Percentiles rank a stretch among this genome's conserved stretches.
Evolutionary conservation across 1,140 invertebrate genomes (phyloP).

Genomic region (Achroia grisella): DNA sequence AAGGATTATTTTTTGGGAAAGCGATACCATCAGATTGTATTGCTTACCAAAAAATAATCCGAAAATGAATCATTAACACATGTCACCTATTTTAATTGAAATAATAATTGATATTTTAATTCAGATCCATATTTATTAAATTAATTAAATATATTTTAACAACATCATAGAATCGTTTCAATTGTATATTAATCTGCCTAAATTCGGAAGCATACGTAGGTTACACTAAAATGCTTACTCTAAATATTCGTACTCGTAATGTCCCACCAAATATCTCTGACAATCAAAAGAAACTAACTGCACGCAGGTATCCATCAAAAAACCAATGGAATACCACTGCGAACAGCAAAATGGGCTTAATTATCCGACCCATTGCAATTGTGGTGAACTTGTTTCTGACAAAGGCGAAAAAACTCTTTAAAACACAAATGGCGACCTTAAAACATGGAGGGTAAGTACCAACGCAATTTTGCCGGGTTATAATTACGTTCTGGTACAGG

Average conservation of each 20-base stretch:
- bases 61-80: too few relatives aligned
- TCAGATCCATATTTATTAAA: too few relatives aligned
- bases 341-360: conserved; percentile 38
- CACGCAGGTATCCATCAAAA: conserved; percentile 18
- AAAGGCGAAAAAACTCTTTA: conserved; percentile 17
- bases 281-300: conserved; percentile 25
- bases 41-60: too few relatives aligned
- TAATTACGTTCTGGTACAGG: too few relatives aligned
- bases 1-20: too few relatives aligned
- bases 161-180: too few relatives aligned
- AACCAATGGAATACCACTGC: conserved; percentile 28
- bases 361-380: conserved; percentile 16
- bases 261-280: conserved; percentile 24
- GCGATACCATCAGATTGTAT: too few relatives aligned
- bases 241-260: neutral
- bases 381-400: conserved; percentile 11
- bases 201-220: neutral
- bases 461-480: neutral
- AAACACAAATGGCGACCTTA: conserved; percentile 4
- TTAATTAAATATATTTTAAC: too few relatives aligned
- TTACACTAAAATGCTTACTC: neutral
- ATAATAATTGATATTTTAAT: too few relatives aligned
- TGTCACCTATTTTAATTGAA: too few relatives aligned
- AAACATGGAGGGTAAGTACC: conserved; percentile 1
- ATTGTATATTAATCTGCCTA: too few relatives aligned